phyloP scores from a whole-genome alignment of 37 sponge, comb jelly and placozoan genomes.

The Halisarca cf. caerulea region DNA sequence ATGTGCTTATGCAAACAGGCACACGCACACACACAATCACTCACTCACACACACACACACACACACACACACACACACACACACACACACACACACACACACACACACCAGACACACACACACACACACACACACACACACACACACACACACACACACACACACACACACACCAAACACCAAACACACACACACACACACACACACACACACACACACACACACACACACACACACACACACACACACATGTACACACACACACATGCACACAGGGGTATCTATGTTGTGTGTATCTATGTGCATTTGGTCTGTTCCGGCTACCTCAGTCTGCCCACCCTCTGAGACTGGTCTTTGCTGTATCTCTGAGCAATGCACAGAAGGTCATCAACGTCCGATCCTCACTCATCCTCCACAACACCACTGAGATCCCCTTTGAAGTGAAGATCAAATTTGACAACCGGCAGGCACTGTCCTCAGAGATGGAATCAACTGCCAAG shows the following conservation, averaged over 20 bases:
- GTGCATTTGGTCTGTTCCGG: background rate
- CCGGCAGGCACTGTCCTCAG: background rate
- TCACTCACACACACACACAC: too few relatives aligned
- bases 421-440: constrained; percentile 74
- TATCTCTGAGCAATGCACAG: constrained; percentile 73
- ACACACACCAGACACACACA: too few relatives aligned
- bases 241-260: background rate
- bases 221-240: constrained; percentile 5
- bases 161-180: too few relatives aligned
- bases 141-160: too few relatives aligned
- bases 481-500: background rate
- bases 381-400: constrained; percentile 93
- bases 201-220: background rate
- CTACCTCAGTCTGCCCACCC: background rate
- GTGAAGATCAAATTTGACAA: constrained; percentile 23
- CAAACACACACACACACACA: too few relatives aligned
- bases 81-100: too few relatives aligned
- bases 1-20: too few relatives aligned
- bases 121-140: too few relatives aligned
- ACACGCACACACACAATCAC: too few relatives aligned
- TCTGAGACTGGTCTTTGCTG: constrained; percentile 69
- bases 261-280: too few relatives aligned
- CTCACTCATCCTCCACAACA: constrained; percentile 77
- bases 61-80: too few relatives aligned
- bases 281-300: background rate